These are phyloP conservation scores for Delia radicum DNA, from an alignment of 1,140 invertebrate species.

Conservation along the genomic window DNA sequence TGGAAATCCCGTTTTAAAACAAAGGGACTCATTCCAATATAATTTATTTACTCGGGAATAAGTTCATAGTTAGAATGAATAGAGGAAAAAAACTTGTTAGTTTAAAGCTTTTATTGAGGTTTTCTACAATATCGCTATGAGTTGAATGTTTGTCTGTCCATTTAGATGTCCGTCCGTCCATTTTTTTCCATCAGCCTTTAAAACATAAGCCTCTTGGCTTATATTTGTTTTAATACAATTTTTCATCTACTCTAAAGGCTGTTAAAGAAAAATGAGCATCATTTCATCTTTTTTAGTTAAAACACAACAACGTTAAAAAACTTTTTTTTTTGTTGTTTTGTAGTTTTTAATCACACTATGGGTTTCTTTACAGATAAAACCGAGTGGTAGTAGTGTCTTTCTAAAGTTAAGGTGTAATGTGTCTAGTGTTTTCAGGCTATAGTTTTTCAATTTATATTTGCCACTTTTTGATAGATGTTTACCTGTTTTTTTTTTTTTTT, in stretches of 20 bases:
- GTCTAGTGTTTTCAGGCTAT: conserved; percentile 15
- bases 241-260: conserved; percentile 6
- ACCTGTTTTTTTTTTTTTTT: background rate
- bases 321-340: background rate
- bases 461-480: conserved; percentile 18
- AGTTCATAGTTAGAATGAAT: background rate
- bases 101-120: background rate
- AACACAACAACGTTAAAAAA: background rate
- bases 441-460: conserved; percentile 23
- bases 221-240: conserved; percentile 19
- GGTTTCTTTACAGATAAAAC: background rate
- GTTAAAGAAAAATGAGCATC: conserved; percentile 9
- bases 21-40: too few species aligned
- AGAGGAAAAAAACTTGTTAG: conserved; percentile 2
- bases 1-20: too few species aligned
- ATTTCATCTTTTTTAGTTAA: conserved; percentile 5
- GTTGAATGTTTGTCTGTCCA: background rate
- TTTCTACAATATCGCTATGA: too few species aligned
- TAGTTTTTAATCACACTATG: conserved; percentile 16
- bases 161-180: background rate
- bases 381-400: background rate
- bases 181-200: background rate
- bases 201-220: background rate
- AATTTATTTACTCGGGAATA: too few species aligned
- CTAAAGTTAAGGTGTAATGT: conserved; percentile 4